Base-by-base conservation (phyloP, 2,113 vertebrate genomes). In the Nannobrachium achirus region DNA sequence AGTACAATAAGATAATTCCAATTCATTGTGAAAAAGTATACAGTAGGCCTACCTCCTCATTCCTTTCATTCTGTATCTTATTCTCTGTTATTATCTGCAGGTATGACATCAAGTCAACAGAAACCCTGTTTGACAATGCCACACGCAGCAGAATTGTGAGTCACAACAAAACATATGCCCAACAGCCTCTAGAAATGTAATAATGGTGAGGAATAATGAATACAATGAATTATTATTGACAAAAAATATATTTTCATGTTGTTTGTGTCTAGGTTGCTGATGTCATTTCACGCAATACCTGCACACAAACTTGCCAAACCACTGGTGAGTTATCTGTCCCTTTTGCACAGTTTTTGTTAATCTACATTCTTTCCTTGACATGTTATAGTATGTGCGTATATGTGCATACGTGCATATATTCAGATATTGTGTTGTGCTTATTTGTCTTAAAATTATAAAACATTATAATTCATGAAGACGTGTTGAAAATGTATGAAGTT, bases 81-180 rank as follows among this genome's bases (percentile, higher is more conserved):
- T 1, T 11, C 55, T n/a, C 9, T 75, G 38, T 78, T 65, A 15
- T 56, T 71, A 25, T 72, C 76, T 88, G 45, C 78, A 99, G 98
- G 79, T 99, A 97, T 75, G 94, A 98, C 76, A 94, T 98, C 83
- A 94, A 94, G 66, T 94, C 96, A 40, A 96, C 94, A 84, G 95
- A 96, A 25, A 94, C 94, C 0, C 91, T 99, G 87, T 99, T 99
- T 86, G 94, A 98, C 81, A 98, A 92, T 6, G 94, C 95, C 19
- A 98, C 96, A 1, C 95, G 98, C 55, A 97, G 98, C 83, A 91
- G 96, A 90, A 98, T 99, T 88, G 98, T 99, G 88, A 96, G 98
- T 95, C 39, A 42, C 4, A 16, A 44, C 58, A 7, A 40, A 16
- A 15, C 15, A n/a, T 11, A 10, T 11, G 6, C 25, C 6, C 25